A percentile compares a stretch with the other conserved stretches of the same genome.
Conservation (phyloP, 2,797 vertebrate genomes). For the Acanthurus leucopareius region DNA sequence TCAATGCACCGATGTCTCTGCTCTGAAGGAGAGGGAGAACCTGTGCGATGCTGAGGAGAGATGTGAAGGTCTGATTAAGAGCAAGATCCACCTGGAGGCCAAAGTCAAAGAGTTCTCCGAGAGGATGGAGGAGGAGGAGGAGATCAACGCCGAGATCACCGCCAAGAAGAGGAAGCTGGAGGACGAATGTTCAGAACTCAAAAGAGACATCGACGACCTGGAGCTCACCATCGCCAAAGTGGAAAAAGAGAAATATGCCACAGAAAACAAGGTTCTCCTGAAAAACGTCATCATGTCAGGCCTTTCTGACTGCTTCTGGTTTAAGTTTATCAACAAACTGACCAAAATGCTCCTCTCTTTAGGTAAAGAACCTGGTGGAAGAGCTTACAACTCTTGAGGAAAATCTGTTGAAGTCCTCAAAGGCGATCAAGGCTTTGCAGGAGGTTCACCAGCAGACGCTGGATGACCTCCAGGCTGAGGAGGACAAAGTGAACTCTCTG, state of each 20-base stretch:
- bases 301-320: not conserved
- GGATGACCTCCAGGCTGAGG: conserved; percentile 88
- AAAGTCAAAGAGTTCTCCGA: conserved; percentile 88
- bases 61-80: conserved; percentile 76
- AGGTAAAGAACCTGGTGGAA: conserved; percentile 90
- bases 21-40: too few species aligned
- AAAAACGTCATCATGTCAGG: too few species aligned
- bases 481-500: conserved; percentile 89
- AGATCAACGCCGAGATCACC: conserved; percentile 87
- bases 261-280: conserved; percentile 68
- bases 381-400: conserved; percentile 81
- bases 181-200: conserved; percentile 79
- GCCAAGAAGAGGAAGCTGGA: conserved; percentile 83
- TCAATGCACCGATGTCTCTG: too few species aligned
- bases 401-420: conserved; percentile 15
- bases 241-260: conserved; percentile 77
- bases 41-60: conserved; percentile 69
- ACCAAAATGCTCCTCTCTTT: not conserved
- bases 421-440: conserved; percentile 67
- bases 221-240: conserved; percentile 74
- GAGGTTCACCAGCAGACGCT: conserved; percentile 87
- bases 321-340: not conserved
- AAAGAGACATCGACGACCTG: conserved; percentile 75
- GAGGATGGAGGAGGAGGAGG: conserved; percentile 89
- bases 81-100: conserved; percentile 86